phyloP scores from a whole-genome alignment of 2,113 vertebrate genomes.

The Oceanites oceanicus region DNA sequence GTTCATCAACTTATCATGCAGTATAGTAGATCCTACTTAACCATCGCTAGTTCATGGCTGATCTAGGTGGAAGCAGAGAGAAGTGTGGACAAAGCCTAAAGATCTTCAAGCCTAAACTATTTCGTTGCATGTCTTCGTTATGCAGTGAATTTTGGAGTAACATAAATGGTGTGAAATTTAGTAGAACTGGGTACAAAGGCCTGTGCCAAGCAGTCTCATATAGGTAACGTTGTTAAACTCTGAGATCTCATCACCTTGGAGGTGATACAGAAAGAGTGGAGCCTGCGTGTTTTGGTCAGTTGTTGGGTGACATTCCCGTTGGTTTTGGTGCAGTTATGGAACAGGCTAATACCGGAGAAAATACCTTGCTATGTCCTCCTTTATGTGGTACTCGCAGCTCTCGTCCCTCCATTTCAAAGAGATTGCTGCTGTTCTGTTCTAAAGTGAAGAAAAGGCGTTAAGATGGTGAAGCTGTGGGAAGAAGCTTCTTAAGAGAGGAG shows the following conservation, averaged over 20 bases:
- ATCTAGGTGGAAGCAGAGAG: background rate
- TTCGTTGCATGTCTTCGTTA: background rate
- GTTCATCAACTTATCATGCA: background rate
- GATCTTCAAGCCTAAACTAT: background rate
- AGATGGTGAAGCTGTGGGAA: background rate
- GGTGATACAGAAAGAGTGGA: background rate
- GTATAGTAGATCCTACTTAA: background rate
- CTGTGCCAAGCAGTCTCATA: background rate
- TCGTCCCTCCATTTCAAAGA: background rate
- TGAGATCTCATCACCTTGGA: background rate
- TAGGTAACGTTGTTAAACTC: background rate
- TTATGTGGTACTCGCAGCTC: rapidly evolving
- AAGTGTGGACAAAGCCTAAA: background rate
- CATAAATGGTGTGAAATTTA: background rate
- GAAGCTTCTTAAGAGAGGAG: background rate
- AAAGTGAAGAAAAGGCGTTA: background rate
- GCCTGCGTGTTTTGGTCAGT: background rate
- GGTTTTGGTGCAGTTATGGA: background rate
- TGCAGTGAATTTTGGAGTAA: background rate
- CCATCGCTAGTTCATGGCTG: background rate
- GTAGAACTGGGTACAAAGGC: background rate
- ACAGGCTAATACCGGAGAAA: background rate
- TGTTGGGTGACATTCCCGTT: background rate
- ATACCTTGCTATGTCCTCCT: background rate
- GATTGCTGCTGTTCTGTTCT: background rate